Base-by-base conservation (phyloP, 2,888 invertebrate species). In the Cryptus armator region DNA sequence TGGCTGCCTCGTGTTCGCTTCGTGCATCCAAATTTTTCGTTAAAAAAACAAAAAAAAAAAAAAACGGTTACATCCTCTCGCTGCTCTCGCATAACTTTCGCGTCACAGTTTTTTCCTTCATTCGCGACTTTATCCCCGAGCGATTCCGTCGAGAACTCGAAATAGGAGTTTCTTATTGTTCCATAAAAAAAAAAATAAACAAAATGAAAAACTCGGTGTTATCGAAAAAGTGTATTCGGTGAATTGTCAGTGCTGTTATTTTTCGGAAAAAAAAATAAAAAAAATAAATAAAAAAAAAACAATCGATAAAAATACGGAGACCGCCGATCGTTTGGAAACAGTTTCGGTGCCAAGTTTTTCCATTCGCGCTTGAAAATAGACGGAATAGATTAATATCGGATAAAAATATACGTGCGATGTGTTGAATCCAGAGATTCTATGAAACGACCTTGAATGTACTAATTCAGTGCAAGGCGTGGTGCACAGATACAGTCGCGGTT, bases 391-490 rank as follows among this genome's bases (percentile, higher is more conserved):
- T 32, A 64, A 44, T n/a, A 56, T 19, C 1, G 46, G 24, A 12
- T 62, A 62, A 14, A 32, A 62, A 62, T 48, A 37, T 48, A 14
- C 59, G 59, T 14, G 12, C 59, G 29, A 62, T 24, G 29, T 62
- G 59, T 29, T 32, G 32, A 62, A 62, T 62, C 48, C n/a, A 37
- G 51, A 76, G 5, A 75, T 75, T 64, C 64, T 67, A 83, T 56
- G 37, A 56, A 76, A 66, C 64, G 64, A 70, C 88, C 87, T 88
- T 88, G 87, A 72, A 64, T 74, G 77, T 77, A 86, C 87, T 88
- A 88, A 87, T 88, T 87, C 83, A 86, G 88, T 86, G 81, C 84
- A 76, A 84, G 84, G 56, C 76, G 79, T 80, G 74, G 84, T 86
- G 29, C n/a, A 19, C 56, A 48, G 46, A 48, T 16, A 59, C 14